Percentiles rank a stretch among this genome's conserved stretches.
Conservation (phyloP, 53 echinoderm and acorn worm species). For the Antedon mediterranea region DNA sequence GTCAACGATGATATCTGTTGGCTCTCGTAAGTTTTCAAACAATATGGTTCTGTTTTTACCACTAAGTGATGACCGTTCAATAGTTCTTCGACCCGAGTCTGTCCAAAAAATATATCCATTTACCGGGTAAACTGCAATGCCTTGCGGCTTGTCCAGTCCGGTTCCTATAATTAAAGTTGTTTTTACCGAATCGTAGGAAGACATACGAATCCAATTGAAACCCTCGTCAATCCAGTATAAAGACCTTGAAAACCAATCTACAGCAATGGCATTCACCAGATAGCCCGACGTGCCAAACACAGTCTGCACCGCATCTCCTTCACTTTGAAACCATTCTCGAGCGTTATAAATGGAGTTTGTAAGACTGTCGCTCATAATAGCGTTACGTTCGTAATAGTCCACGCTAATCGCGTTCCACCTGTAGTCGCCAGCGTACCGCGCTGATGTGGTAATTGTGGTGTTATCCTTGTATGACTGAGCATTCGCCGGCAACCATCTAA, state of each 20-base stretch:
- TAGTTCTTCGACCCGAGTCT: not conserved
- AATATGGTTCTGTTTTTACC: not conserved
- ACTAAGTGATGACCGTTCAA: not conserved
- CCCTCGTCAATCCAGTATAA: not conserved
- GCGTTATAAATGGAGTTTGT: not conserved
- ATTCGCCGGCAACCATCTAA: not conserved
- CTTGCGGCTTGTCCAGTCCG: not conserved
- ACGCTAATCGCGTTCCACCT: not conserved
- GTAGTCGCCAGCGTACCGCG: not conserved
- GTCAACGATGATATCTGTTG: not conserved
- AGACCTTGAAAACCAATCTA: not conserved
- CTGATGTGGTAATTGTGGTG: not conserved
- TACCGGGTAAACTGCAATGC: not conserved
- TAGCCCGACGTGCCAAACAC: not conserved
- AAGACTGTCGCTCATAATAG: not conserved
- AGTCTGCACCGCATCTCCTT: not conserved
- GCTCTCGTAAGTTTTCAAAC: not conserved
- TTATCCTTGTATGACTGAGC: not conserved
- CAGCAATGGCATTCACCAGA: not conserved
- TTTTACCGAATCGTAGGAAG: not conserved
- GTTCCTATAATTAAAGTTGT: not conserved
- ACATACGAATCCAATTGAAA: not conserved
- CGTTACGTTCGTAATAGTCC: not conserved
- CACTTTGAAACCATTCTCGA: not conserved
- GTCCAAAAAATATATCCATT: not conserved